Percentiles rank a stretch among this genome's conserved stretches.
These are phyloP conservation scores for Scleropages formosus DNA, from an alignment of 2,797 vertebrate genomes.

Conservation along the genomic window DNA sequence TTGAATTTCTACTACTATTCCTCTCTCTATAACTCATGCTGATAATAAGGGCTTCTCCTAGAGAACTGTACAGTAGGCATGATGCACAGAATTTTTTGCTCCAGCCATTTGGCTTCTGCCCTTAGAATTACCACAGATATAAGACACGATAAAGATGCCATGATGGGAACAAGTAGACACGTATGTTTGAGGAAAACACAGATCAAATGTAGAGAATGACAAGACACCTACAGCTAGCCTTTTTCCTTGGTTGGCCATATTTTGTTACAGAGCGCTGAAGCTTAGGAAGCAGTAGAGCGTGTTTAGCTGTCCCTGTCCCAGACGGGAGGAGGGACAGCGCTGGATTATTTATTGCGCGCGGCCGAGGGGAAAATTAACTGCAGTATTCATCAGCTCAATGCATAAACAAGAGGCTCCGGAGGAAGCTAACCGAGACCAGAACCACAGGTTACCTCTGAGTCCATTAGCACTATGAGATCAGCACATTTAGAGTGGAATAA, in stretches of 20 bases:
- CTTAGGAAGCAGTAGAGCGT: conserved; percentile 76
- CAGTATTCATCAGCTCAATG: conserved; percentile 77
- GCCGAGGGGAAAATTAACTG: conserved; percentile 83
- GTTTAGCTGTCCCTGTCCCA: conserved; percentile 68
- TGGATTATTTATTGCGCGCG: conserved; percentile 74
- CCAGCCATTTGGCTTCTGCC: conserved; percentile 62
- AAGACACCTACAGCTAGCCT: conserved; percentile 49
- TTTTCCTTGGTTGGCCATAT: conserved; percentile 59
- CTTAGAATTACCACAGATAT: conserved; percentile 65
- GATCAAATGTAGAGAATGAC: conserved; percentile 35
- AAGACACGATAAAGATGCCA: conserved; percentile 47
- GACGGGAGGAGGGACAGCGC: conserved; percentile 76
- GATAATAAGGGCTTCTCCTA: conserved; percentile 71
- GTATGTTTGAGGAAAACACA: not conserved
- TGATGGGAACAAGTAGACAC: not conserved
- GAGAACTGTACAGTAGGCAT: conserved; percentile 66
- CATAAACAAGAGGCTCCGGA: conserved; percentile 70
- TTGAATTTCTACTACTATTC: conserved; percentile 53
- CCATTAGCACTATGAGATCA: conserved; percentile 66
- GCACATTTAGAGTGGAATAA: conserved; percentile 62
- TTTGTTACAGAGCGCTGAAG: conserved; percentile 69
- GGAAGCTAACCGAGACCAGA: conserved; percentile 56
- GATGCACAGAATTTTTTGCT: conserved; percentile 52
- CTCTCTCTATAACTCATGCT: no score
- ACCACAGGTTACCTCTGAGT: conserved; percentile 68